Evolutionary conservation across 2,888 invertebrate genomes (phyloP), one percentile per base, ranked within the genome.

Genomic region (Acleris holmiana): DNA sequence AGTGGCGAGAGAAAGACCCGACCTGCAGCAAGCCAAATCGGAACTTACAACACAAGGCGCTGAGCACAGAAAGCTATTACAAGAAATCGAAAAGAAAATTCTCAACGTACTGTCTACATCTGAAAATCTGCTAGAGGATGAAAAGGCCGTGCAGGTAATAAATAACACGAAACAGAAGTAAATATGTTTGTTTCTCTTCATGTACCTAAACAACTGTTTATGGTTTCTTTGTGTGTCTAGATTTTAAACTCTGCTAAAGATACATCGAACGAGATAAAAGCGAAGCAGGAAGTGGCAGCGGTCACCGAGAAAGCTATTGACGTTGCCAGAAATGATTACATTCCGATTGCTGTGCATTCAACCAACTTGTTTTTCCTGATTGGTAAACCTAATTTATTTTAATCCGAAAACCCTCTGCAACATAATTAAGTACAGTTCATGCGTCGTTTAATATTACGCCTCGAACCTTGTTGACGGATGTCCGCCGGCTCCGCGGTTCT

Each of bases 81-180:
- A 98, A 78, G 98, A 98, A 73, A 97, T 98, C 40, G 98, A 99
- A 85, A 96, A 96, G 85, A 97, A 98, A 85, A 99, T 99, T 71
- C 91, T 99, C 13, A 96, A 85, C 56, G 93, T 93, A 0, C 72
- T 93, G 6, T 91, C 93, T 2, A 92, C 93, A 49, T 93, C 93
- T 2, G 91, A 92, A 73, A 91, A 91, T 72, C 77, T 93, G 68
- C 88, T 99, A 58, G 98, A 98, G 85, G 98, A 99, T 80, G 98
- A 99, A 85, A 97, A 96, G 49, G 98, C 98, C 21, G 97, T 98
- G 6, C 94, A 94, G 89, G 93, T 84, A 80, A 69, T 35, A 44
- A 4, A 4, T 35, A 10, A 3, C 29, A 35, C 10, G 10, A 35
- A 35, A 29, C 1, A 7, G 7, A 0, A 25, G 5, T 25, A 29